Evolutionary conservation across 1,140 invertebrate species (phyloP).

Genomic region (Leptinotarsa texana): DNA sequence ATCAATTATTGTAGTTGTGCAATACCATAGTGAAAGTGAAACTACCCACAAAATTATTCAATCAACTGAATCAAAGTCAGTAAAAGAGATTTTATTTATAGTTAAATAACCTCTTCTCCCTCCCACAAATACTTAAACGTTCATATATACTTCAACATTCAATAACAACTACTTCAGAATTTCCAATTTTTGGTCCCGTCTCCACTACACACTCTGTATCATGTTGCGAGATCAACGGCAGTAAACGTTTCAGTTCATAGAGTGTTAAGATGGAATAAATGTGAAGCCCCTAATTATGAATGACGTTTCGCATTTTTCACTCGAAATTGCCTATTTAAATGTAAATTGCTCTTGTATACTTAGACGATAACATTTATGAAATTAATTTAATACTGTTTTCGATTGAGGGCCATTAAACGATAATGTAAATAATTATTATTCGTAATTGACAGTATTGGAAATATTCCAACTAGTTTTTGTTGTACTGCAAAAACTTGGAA

Average conservation of each 20-base stretch:
- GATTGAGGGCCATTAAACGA: constrained; percentile 1
- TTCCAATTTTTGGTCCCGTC: neutral
- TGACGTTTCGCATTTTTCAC: constrained; percentile 8
- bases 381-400: constrained; percentile 4
- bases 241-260: constrained; percentile 4
- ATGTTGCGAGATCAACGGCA: neutral
- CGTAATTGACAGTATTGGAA: neutral
- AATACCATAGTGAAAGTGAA: no score
- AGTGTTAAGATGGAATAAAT: constrained; percentile 1
- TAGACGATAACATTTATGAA: constrained; percentile 6
- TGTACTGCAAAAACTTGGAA: no score
- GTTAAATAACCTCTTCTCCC: no score
- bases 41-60: no score
- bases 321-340: constrained; percentile 8
- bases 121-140: no score
- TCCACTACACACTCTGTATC: neutral
- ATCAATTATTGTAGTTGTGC: no score
- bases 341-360: constrained; percentile 5
- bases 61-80: no score
- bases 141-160: no score
- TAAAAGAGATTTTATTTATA: no score
- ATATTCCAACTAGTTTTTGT: neutral
- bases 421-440: neutral
- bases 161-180: neutral
- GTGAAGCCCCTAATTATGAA: constrained; percentile 5